Conservation (phyloP, 2,797 vertebrate species). For the Linurgus olivaceus region DNA sequence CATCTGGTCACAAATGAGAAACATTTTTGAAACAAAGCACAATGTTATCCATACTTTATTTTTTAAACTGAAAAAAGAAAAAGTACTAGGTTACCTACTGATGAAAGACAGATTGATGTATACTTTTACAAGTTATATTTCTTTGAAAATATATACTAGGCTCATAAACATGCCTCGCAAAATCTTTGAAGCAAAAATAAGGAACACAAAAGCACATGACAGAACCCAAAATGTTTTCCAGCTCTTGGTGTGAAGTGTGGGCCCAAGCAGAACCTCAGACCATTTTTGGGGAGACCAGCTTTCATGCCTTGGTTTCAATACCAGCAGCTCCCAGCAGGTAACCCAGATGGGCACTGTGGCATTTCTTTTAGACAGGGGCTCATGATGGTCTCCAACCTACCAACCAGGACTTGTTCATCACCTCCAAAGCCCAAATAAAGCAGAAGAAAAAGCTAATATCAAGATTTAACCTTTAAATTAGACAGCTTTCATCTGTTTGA, state of each 20-base stretch:
- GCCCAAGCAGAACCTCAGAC: neutral
- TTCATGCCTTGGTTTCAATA: neutral
- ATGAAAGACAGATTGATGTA: neutral
- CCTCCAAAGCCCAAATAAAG: neutral
- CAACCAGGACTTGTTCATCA: neutral
- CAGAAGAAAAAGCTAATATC: neutral
- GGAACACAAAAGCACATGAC: neutral
- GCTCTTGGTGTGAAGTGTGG: neutral
- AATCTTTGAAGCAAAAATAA: neutral
- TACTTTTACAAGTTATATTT: neutral
- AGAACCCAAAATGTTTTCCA: neutral
- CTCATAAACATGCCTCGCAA: neutral
- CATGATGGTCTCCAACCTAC: neutral
- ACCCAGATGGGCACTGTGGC: rapidly evolving
- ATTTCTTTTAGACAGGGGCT: neutral
- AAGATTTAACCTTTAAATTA: neutral
- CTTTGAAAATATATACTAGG: neutral
- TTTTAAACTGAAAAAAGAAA: neutral
- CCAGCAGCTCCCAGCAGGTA: neutral
- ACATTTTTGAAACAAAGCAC: neutral
- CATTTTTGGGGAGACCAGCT: rapidly evolving
- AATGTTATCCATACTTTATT: neutral
- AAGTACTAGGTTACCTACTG: neutral
- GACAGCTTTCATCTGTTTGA: neutral
- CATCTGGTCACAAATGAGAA: neutral